These are phyloP conservation scores for Drosophila emarginata DNA, from an alignment of 2,888 invertebrate genomes.

Conservation along the genomic window DNA sequence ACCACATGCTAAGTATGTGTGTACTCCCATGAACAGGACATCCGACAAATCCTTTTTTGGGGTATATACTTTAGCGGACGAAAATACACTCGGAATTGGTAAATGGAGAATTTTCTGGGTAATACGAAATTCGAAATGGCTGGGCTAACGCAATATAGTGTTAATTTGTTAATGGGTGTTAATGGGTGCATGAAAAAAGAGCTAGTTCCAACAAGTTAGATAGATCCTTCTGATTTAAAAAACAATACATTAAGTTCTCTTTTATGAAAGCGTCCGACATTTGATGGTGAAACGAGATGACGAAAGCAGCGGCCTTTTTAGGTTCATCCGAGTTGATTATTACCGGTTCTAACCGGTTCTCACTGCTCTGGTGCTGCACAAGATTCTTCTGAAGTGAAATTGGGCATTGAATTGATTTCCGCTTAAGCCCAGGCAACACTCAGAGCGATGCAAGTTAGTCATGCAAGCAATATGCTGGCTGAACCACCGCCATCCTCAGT, in stretches of 20 bases:
- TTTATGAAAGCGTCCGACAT: background rate
- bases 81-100: too few species aligned
- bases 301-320: conserved; percentile 31
- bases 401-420: conserved; percentile 58
- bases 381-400: conserved; percentile 13
- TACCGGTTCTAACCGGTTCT: conserved; percentile 62
- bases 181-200: background rate
- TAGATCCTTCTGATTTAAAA: background rate
- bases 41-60: too few species aligned
- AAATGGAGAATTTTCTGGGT: too few species aligned
- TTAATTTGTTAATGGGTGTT: too few species aligned
- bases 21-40: too few species aligned
- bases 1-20: too few species aligned
- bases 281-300: conserved; percentile 34
- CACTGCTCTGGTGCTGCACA: conserved; percentile 25
- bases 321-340: conserved; percentile 47
- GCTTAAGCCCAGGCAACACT: conserved; percentile 38
- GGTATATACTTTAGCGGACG: too few species aligned
- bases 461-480: conserved; percentile 25
- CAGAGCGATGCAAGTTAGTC: conserved; percentile 45
- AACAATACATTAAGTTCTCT: background rate
- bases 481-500: background rate
- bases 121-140: too few species aligned
- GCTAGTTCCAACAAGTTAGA: background rate
- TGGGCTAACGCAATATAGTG: too few species aligned